Percentiles rank a stretch among this genome's conserved stretches.
Conservation (phyloP, 2,888 invertebrate genomes). For the Lithophane semibrunnea region DNA sequence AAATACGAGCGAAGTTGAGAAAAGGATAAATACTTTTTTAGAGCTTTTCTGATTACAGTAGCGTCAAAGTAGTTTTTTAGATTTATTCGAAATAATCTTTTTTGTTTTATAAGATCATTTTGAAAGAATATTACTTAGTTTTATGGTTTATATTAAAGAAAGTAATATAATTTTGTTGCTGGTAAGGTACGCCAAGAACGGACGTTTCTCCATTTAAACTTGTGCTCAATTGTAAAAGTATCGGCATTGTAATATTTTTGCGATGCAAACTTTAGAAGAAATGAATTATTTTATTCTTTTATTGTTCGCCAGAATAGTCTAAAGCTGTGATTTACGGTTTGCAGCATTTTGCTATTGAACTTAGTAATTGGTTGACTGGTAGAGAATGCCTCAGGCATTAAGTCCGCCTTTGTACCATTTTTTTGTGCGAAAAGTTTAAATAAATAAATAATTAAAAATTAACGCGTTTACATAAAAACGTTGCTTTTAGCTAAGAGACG, state of each 20-base stretch:
- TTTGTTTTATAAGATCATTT: constrained; percentile 1
- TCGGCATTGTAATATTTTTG: constrained; percentile 53
- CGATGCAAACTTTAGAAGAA: constrained; percentile 41
- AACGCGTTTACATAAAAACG: neutral
- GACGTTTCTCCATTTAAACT: constrained; percentile 43
- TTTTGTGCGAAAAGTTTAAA: no score
- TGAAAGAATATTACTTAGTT: constrained; percentile 2
- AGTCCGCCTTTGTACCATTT: no score
- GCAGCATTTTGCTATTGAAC: neutral
- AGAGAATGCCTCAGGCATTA: no score
- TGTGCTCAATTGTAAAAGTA: constrained; percentile 51
- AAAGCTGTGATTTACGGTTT: constrained; percentile 9
- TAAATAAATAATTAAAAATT: no score
- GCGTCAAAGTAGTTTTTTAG: constrained; percentile 42
- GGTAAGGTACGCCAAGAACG: constrained; percentile 4
- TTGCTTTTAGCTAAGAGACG: no score
- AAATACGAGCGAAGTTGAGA: constrained; percentile 56
- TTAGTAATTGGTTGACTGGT: no score
- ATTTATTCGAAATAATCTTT: constrained; percentile 43
- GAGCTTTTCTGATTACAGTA: constrained; percentile 47
- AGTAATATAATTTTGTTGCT: constrained; percentile 24
- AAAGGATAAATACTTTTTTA: constrained; percentile 54
- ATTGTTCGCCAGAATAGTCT: constrained; percentile 12
- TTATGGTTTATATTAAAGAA: constrained; percentile 16
- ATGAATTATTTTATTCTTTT: constrained; percentile 35